Evolutionary conservation across 2,113 vertebrate genomes (phyloP).

Genomic region (Coregonus clupeaformis): DNA sequence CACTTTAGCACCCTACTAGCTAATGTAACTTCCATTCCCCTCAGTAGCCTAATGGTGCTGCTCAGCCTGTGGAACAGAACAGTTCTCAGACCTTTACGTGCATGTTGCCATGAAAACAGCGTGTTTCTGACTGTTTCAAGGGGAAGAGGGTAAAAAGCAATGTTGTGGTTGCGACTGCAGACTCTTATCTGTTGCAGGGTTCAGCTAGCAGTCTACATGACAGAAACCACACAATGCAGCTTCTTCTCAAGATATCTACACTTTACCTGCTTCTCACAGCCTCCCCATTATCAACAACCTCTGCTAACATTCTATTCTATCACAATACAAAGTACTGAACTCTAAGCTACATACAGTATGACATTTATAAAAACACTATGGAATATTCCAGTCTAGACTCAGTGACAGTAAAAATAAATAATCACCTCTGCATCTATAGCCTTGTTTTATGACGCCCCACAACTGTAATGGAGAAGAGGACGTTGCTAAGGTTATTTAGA

Average conservation of each 20-base stretch:
- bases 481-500: not conserved
- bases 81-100: constrained; percentile 37
- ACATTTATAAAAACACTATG: not conserved
- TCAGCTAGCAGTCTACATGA: constrained; percentile 45
- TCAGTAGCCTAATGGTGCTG: constrained; percentile 52
- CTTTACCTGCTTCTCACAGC: constrained; percentile 38
- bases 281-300: not conserved
- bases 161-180: constrained; percentile 49
- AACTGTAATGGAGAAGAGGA: constrained; percentile 69
- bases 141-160: constrained; percentile 36
- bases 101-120: constrained; percentile 50
- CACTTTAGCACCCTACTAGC: not conserved
- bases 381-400: not conserved
- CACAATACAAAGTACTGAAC: not conserved
- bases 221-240: constrained; percentile 21
- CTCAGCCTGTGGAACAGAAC: not conserved
- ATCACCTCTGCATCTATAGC: constrained; percentile 92
- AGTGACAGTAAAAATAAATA: not conserved
- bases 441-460: constrained; percentile 97
- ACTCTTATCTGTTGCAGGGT: constrained; percentile 49
- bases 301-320: not conserved
- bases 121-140: constrained; percentile 39
- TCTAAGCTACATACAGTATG: not conserved
- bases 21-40: constrained; percentile 9
- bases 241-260: constrained; percentile 16